These are phyloP conservation scores for Napeogenes sylphis DNA, from an alignment of 2,888 invertebrate genomes.

Conservation along the genomic window DNA sequence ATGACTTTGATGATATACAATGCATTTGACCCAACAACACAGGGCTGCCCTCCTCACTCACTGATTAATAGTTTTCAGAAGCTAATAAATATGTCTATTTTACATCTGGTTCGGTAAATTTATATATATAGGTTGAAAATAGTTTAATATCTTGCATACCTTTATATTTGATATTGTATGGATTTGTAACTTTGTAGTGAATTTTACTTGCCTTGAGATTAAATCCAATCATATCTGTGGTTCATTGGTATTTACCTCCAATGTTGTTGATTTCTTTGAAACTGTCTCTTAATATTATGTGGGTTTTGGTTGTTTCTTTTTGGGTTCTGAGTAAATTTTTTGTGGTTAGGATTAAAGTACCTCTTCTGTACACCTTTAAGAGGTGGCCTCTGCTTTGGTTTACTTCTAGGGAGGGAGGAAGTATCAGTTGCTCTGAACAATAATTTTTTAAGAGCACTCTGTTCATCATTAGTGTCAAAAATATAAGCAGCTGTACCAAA, in stretches of 20 bases:
- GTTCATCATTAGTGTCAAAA: slow-evolving; percentile 25
- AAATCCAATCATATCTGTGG: not conserved
- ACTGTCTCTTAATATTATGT: slow-evolving; percentile 1
- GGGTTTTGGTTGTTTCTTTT: not conserved
- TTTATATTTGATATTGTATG: no score
- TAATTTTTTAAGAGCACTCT: slow-evolving; percentile 12
- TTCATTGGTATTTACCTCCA: not conserved
- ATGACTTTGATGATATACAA: no score
- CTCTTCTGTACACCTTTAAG: slow-evolving; percentile 7
- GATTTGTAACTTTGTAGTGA: no score
- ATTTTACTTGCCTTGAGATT: no score
- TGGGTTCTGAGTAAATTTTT: not conserved
- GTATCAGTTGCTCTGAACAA: slow-evolving; percentile 5
- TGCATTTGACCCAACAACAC: no score
- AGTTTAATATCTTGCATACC: no score
- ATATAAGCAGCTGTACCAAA: slow-evolving; percentile 25
- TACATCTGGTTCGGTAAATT: no score
- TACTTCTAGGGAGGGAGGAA: not conserved
- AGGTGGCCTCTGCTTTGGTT: not conserved
- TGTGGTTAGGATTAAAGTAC: not conserved
- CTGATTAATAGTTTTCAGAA: no score
- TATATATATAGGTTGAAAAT: no score
- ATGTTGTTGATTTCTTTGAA: not conserved
- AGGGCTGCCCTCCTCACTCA: no score
- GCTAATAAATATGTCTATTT: no score